A percentile compares a stretch with the other conserved stretches of the same genome.
Conservation (phyloP, 30 jellyfish, hydroid and myxozoan species). For the Mastigias papua region DNA sequence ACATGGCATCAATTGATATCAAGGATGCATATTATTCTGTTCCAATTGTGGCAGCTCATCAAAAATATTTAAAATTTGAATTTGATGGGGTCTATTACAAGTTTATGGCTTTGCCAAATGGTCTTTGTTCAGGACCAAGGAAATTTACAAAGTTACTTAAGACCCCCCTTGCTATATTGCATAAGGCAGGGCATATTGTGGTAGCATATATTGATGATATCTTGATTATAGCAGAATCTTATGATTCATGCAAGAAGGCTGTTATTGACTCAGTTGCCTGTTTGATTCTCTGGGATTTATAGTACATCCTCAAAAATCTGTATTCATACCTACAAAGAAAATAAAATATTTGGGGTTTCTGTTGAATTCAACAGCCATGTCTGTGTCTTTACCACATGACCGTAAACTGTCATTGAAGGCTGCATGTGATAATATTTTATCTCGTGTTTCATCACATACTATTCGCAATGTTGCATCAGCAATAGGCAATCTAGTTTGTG, state of each 20-base stretch:
- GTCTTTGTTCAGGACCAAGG: too few relatives aligned
- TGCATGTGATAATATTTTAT: too few relatives aligned
- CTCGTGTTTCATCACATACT: too few relatives aligned
- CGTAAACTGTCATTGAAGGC: too few relatives aligned
- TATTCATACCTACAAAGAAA: too few relatives aligned
- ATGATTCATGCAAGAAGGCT: neutral
- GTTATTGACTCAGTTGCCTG: neutral
- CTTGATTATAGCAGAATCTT: neutral
- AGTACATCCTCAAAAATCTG: neutral
- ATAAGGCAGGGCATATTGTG: neutral
- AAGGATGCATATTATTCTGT: constrained; percentile 35
- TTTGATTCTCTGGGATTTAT: neutral
- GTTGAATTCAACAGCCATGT: too few relatives aligned
- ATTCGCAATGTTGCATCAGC: too few relatives aligned
- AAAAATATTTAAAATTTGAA: neutral
- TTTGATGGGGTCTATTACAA: neutral
- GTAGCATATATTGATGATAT: constrained; percentile 15
- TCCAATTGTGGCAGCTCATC: neutral
- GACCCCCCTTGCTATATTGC: neutral
- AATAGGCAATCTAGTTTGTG: too few relatives aligned
- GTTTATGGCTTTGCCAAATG: constrained; percentile 1
- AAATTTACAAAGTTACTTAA: too few relatives aligned
- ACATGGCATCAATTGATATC: constrained; percentile 10
- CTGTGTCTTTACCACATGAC: too few relatives aligned
- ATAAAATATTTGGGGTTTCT: too few relatives aligned